Evolutionary conservation across 1,140 invertebrate genomes (phyloP).

Genomic region (Drosophila rufa): DNA sequence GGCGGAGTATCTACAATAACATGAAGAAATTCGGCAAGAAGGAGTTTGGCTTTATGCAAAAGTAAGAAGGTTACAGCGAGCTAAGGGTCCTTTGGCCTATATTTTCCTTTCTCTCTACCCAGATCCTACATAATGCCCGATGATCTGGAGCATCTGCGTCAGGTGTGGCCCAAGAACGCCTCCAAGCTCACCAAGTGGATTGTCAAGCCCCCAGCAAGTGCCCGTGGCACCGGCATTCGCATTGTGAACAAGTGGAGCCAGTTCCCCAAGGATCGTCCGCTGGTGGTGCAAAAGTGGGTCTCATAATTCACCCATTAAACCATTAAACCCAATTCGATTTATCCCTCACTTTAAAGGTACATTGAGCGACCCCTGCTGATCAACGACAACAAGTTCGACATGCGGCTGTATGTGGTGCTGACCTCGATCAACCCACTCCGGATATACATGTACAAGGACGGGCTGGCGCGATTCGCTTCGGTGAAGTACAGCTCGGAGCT

Average conservation of each 20-base stretch:
- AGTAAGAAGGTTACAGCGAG: constrained; percentile 1
- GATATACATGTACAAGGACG: constrained; percentile 98
- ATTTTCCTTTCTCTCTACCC: not conserved
- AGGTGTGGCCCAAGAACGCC: constrained; percentile 93
- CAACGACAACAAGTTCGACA: constrained; percentile 96
- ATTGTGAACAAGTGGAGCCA: constrained; percentile 97
- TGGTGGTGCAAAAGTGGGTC: constrained; percentile 93
- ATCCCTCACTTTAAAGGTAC: constrained; percentile 86
- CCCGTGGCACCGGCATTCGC: constrained; percentile 96
- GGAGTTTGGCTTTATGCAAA: constrained; percentile 96
- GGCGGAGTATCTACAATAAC: constrained; percentile 93
- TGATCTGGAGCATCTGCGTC: constrained; percentile 92
- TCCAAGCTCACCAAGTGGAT: constrained; percentile 91
- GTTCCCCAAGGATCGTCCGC: constrained; percentile 94
- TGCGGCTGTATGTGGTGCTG: constrained; percentile 97
- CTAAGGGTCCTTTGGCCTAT: no score
- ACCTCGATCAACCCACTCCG: constrained; percentile 97
- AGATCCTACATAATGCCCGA: constrained; percentile 95
- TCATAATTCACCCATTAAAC: accelerated
- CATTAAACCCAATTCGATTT: not conserved
- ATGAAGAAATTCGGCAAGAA: constrained; percentile 91
- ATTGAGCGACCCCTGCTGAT: constrained; percentile 95
- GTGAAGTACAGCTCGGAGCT: constrained; percentile 94
- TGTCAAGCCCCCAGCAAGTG: constrained; percentile 96
- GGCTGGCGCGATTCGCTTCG: constrained; percentile 96